Evolutionary conservation across 2,888 invertebrate species (phyloP), one percentile per base, ranked within the genome.

Genomic region (Synanthedon myopaeformis): DNA sequence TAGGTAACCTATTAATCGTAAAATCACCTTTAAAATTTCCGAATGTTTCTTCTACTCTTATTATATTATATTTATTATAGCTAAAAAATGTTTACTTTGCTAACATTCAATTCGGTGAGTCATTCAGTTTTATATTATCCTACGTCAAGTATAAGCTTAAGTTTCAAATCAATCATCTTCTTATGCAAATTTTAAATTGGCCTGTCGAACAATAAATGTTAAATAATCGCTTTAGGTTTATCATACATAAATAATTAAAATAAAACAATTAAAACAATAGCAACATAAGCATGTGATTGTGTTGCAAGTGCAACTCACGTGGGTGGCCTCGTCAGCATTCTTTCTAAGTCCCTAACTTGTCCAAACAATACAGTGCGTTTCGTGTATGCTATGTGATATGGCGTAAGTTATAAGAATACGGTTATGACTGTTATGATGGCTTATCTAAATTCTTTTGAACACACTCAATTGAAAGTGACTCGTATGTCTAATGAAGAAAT

Each of bases 241-340:
- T 12, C 45, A 45, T 45, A n/a, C 45, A 35, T 45, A 13, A 45
- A 45, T 45, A 13, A 14, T 45, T 45, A 45, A 45, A 13, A 14
- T 45, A 45, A 45, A 13, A 45, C 1, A n/a, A 45, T 45, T n/a
- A 45, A 13, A 45, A 45, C 45, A 13, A 45, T 45, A 45, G 45
- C 45, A 45, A 45, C 14, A 45, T 13, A 13, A 45, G 14, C 45
- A 45, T 45, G 35, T 10, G 35, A 35, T 35, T 35, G 35, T 35
- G 45, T 13, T 45, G 45, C 45, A 45, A 45, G 45, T 45, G 12
- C 13, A 45, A 45, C 13, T 45, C 45, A 45, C 55, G 66, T 62
- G 56, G 68, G 60, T 59, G 69, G 61, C 76, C 77, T 76, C 66
- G 73, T 54, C 55, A 61, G 61, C 66, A 71, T 70, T 75, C 67